Percentiles rank a stretch among this genome's conserved stretches.
phyloP scores from a whole-genome alignment of 2,888 invertebrate genomes.

The Leucophenga maculata region DNA sequence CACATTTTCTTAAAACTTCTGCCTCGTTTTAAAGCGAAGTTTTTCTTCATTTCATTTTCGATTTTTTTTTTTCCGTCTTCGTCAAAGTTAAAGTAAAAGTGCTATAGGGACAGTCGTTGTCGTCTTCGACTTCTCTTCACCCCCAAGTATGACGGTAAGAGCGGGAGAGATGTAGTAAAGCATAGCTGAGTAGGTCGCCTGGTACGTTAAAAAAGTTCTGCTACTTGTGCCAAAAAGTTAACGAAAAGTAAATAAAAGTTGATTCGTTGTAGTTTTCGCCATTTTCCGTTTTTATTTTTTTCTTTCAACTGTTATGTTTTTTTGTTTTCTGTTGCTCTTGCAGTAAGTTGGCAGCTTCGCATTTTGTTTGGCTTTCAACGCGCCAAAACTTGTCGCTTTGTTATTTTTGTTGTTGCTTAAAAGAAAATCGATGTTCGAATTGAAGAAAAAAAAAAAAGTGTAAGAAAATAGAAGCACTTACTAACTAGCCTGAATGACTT shows the following conservation, averaged over 20 bases:
- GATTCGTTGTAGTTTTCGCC: constrained; percentile 20
- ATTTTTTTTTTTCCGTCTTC: not conserved
- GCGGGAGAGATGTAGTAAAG: not conserved
- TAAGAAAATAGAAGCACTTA: constrained; percentile 9
- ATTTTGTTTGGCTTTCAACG: constrained; percentile 23
- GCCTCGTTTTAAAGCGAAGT: constrained; percentile 9
- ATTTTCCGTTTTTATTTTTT: constrained; percentile 3
- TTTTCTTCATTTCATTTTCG: constrained; percentile 2
- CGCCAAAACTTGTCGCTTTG: constrained; percentile 7
- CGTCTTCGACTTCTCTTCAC: not conserved
- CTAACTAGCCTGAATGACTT: not conserved
- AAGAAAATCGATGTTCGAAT: constrained; percentile 9
- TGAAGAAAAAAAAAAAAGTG: not conserved
- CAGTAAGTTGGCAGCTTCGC: constrained; percentile 23
- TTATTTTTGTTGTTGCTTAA: constrained; percentile 8
- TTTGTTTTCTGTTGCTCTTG: not conserved
- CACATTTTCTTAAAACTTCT: constrained; percentile 5
- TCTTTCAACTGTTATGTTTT: not conserved
- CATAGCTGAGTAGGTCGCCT: constrained; percentile 17
- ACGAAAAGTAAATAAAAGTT: constrained; percentile 35
- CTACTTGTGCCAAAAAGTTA: constrained; percentile 32
- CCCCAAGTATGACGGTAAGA: not conserved
- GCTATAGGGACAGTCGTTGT: constrained; percentile 18
- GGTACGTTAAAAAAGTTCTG: constrained; percentile 17
- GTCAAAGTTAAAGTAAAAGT: constrained; percentile 32